Evolutionary conservation across 1,140 invertebrate species (phyloP).

Genomic region (Catajapyx aquilonaris): DNA sequence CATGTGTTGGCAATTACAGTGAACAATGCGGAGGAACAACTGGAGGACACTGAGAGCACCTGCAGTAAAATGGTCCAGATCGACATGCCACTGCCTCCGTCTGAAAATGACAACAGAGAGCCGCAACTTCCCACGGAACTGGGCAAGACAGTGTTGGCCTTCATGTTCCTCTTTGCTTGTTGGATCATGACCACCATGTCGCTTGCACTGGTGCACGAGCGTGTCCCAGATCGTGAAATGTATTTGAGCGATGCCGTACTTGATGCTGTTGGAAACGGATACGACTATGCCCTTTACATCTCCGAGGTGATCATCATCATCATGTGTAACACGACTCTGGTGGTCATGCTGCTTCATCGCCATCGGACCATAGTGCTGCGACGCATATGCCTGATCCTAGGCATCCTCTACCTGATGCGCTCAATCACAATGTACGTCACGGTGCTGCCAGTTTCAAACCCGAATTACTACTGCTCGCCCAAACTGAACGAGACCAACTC

Average conservation of each 20-base stretch:
- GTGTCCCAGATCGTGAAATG: slow-evolving; percentile 46
- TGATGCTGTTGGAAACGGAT: slow-evolving; percentile 38
- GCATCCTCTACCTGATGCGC: slow-evolving; percentile 64
- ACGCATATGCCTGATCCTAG: slow-evolving; percentile 59
- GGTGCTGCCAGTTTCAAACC: slow-evolving; percentile 58
- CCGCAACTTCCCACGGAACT: slow-evolving; percentile 43
- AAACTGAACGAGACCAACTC: slow-evolving; percentile 47
- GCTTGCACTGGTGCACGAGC: slow-evolving; percentile 61
- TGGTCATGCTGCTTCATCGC: slow-evolving; percentile 60
- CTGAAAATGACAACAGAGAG: too few species aligned
- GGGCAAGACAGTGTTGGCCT: slow-evolving; percentile 43
- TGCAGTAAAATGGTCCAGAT: slow-evolving; percentile 24
- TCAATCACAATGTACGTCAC: slow-evolving; percentile 77
- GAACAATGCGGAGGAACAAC: too few species aligned
- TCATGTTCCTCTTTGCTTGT: slow-evolving; percentile 33
- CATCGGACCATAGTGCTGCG: slow-evolving; percentile 68
- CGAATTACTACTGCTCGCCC: slow-evolving; percentile 62
- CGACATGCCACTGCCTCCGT: slow-evolving; percentile 28
- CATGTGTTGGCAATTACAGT: too few species aligned
- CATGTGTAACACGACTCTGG: slow-evolving; percentile 42
- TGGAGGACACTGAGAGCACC: slow-evolving; percentile 21
- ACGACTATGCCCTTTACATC: slow-evolving; percentile 59
- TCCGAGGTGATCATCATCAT: slow-evolving; percentile 72
- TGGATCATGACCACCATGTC: slow-evolving; percentile 41
- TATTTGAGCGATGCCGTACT: slow-evolving; percentile 60